Evolutionary conservation across 2,888 invertebrate genomes (phyloP).

Genomic region (Pammene aurita): DNA sequence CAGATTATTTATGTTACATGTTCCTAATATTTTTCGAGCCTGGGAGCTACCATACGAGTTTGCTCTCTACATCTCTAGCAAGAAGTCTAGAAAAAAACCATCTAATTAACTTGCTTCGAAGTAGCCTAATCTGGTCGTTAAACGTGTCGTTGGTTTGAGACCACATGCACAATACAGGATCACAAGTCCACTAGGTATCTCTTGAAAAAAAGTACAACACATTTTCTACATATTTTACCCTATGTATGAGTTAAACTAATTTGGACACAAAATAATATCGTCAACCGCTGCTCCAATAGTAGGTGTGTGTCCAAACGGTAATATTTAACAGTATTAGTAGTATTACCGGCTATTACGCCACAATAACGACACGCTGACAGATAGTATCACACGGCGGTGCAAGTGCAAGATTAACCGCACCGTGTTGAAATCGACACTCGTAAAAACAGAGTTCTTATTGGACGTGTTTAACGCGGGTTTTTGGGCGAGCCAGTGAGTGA

Average conservation of each 20-base stretch:
- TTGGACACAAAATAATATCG: not conserved
- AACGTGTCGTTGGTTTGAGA: too few species aligned
- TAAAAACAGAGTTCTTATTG: not conserved
- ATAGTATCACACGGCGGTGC: slow-evolving; percentile 10
- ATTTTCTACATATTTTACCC: not conserved
- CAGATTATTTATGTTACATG: not conserved
- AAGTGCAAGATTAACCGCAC: slow-evolving; percentile 16
- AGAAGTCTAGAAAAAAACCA: too few species aligned
- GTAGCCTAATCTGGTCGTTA: too few species aligned
- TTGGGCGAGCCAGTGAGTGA: not conserved
- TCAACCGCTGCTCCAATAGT: not conserved
- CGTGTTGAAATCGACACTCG: slow-evolving; percentile 30
- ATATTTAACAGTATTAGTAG: slow-evolving; percentile 11
- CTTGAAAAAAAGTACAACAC: not conserved
- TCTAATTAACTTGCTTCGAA: too few species aligned
- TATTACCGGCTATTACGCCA: slow-evolving; percentile 12
- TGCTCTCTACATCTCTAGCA: too few species aligned
- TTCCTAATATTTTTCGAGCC: too few species aligned
- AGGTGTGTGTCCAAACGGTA: not conserved
- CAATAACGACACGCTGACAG: slow-evolving; percentile 16
- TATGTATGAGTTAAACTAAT: not conserved
- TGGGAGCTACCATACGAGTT: too few species aligned
- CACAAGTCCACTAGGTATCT: too few species aligned
- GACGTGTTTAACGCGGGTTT: not conserved
- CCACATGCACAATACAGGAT: too few species aligned